phyloP scores from a whole-genome alignment of 1,140 invertebrate genomes.

The Megathymus violae region DNA sequence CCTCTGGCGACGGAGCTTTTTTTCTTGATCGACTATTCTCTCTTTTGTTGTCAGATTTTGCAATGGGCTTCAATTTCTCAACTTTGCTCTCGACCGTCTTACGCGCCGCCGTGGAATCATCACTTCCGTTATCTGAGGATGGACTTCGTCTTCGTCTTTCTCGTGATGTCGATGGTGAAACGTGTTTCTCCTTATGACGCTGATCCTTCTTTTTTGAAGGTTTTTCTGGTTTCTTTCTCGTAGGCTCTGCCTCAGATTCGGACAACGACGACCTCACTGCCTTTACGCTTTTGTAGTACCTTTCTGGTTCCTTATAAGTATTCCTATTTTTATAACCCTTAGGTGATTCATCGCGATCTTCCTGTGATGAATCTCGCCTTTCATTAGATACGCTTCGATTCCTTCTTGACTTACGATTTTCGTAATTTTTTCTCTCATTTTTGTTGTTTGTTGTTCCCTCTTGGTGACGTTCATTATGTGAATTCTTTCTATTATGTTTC shows the following conservation, averaged over 20 bases:
- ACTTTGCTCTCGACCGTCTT: constrained; percentile 42
- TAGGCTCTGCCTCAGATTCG: constrained; percentile 57
- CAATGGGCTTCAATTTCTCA: constrained; percentile 50
- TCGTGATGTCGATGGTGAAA: constrained; percentile 35
- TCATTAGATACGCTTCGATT: constrained; percentile 54
- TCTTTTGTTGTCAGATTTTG: constrained; percentile 49
- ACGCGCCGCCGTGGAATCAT: constrained; percentile 37
- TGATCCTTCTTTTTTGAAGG: constrained; percentile 49
- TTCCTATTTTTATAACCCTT: constrained; percentile 22
- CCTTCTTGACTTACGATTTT: constrained; percentile 51
- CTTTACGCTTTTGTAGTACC: constrained; percentile 56
- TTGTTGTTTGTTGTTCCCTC: constrained; percentile 38
- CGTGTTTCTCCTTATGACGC: constrained; percentile 51
- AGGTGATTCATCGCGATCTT: constrained; percentile 51
- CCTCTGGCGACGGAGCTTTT: constrained; percentile 54
- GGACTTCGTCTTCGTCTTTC: constrained; percentile 48
- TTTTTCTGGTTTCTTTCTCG: constrained; percentile 52
- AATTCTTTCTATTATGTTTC: constrained; percentile 52
- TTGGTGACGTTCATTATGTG: constrained; percentile 51
- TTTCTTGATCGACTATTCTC: constrained; percentile 48
- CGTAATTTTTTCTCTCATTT: constrained; percentile 44
- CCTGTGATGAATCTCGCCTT: constrained; percentile 51
- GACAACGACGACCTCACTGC: constrained; percentile 50
- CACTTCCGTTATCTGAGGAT: constrained; percentile 49
- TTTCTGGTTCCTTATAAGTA: constrained; percentile 49